Conservation (phyloP, 2,888 invertebrate genomes). For the Cactoblastis cactorum region DNA sequence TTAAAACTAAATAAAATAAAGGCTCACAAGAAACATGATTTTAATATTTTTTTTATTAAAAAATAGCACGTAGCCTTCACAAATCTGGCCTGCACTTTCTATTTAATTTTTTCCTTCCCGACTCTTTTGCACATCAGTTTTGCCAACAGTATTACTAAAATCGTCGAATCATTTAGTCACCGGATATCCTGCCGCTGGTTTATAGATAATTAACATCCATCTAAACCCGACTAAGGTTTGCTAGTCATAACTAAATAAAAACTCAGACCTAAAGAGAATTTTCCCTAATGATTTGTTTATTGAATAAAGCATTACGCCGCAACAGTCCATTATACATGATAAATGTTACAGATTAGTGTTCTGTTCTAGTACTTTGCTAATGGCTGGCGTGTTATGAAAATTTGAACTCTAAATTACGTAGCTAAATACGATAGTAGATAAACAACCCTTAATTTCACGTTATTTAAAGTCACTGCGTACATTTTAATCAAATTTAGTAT, state of each 20-base stretch:
- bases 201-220: background rate
- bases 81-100: no score
- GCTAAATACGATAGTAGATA: no score
- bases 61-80: no score
- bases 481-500: no score
- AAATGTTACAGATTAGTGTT: conserved; percentile 2
- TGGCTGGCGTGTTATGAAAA: background rate
- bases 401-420: background rate
- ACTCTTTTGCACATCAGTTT: no score
- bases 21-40: no score
- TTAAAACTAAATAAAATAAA: no score
- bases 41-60: no score
- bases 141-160: no score
- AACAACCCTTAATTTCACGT: no score
- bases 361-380: background rate
- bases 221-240: background rate
- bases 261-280: background rate
- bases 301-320: background rate
- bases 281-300: background rate
- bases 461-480: no score
- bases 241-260: background rate
- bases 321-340: conserved; percentile 2
- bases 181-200: background rate
- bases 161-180: background rate
- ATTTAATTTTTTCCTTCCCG: no score